These are phyloP conservation scores for Drosophila kanapiae DNA, from an alignment of 1,140 invertebrate species.

Conservation along the genomic window DNA sequence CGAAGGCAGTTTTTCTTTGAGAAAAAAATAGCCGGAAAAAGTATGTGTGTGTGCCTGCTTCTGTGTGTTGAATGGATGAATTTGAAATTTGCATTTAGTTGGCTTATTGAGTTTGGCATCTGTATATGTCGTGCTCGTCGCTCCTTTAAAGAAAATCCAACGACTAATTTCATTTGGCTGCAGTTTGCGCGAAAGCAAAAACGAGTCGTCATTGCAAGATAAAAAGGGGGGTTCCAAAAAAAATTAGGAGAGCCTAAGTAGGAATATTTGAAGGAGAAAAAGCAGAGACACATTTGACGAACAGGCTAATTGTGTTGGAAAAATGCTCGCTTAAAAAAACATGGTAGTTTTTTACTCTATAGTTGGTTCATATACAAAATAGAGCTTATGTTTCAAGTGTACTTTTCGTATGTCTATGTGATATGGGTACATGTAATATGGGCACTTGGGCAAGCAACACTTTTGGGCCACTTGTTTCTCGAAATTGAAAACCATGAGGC, in stretches of 20 bases:
- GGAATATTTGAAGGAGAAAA: no score
- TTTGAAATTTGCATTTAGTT: conserved; percentile 52
- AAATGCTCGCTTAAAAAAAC: no score
- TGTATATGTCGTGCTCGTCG: conserved; percentile 17
- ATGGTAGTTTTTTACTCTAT: no score
- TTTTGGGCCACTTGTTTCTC: conserved; percentile 65
- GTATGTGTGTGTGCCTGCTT: conserved; percentile 2
- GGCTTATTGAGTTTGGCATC: conserved; percentile 48
- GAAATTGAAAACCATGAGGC: conserved; percentile 67
- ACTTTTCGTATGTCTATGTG: not conserved
- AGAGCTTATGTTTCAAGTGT: not conserved
- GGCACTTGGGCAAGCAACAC: conserved; percentile 46
- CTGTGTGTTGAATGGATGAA: conserved; percentile 18
- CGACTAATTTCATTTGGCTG: conserved; percentile 37
- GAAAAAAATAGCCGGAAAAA: conserved; percentile 18
- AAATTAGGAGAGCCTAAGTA: not conserved
- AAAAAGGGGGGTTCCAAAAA: no score
- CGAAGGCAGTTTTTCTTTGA: conserved; percentile 15
- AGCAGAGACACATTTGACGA: not conserved
- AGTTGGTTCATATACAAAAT: not conserved
- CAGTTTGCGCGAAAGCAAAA: conserved; percentile 19
- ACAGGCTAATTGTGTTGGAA: not conserved
- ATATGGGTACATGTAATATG: conserved; percentile 43
- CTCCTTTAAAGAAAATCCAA: conserved; percentile 14
- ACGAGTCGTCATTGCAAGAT: not conserved